Evolutionary conservation across 2,888 invertebrate genomes (phyloP).

Genomic region (Falcaria lacertinaria): DNA sequence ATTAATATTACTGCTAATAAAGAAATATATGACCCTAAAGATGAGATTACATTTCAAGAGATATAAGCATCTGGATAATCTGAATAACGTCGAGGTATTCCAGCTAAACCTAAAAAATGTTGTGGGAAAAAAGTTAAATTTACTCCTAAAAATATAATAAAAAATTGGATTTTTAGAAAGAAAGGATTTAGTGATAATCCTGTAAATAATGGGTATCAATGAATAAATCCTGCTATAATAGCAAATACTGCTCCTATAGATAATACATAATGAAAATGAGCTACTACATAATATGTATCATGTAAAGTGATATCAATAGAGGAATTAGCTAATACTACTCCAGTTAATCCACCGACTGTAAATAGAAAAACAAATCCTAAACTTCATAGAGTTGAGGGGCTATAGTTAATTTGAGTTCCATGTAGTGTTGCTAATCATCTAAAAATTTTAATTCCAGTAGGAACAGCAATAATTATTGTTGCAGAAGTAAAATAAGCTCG

Average conservation of each 20-base stretch:
- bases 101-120: conserved; percentile 80
- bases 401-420: conserved; percentile 81
- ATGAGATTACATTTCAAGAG: conserved; percentile 84
- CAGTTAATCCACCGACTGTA: conserved; percentile 86
- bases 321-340: conserved; percentile 85
- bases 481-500: conserved; percentile 92
- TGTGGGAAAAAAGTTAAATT: conserved; percentile 91
- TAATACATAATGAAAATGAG: conserved; percentile 90
- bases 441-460: conserved; percentile 92
- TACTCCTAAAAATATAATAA: conserved; percentile 86
- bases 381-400: conserved; percentile 82
- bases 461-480: conserved; percentile 92
- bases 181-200: conserved; percentile 80
- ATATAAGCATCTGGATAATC: conserved; percentile 84
- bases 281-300: conserved; percentile 92
- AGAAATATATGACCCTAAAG: conserved; percentile 83
- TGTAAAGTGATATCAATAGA: conserved; percentile 88
- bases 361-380: conserved; percentile 89
- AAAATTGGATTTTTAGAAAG: conserved; percentile 84
- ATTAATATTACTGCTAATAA: conserved; percentile 79
- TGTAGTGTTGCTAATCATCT: conserved; percentile 85
- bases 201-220: conserved; percentile 85
- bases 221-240: conserved; percentile 85
- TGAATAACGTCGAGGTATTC: conserved; percentile 87
- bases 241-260: conserved; percentile 90